Evolutionary conservation across 2,797 vertebrate species (phyloP), one percentile per base, ranked within the genome.

Genomic region (Manis crassicaudata): DNA sequence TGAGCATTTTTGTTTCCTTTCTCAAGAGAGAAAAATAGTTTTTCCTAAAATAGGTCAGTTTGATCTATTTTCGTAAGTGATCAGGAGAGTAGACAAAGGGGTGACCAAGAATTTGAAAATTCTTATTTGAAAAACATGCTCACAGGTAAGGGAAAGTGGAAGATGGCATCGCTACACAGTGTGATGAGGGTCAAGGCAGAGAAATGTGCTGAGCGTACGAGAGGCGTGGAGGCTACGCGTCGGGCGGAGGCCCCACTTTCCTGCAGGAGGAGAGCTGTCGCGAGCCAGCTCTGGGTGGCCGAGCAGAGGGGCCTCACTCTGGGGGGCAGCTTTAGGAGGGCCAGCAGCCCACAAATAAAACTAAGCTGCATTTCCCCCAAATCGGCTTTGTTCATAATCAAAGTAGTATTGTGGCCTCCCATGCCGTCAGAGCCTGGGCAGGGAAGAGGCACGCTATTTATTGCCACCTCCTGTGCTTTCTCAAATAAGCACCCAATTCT

Each of bases 1-100:
- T 52, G 94, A 96, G 35, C 21, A 84, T 20, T 40, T 85, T 77
- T 56, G 40, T 77, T 89, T 93, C 20, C 35, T 62, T 89, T 85
- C 68, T 32, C 35, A 79, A 37, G 80, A 84, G 50, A 77, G 43
- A 88, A 77, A 77, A 63, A 35, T 23, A 82, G 52, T 20, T 77
- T 88, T 81, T 76, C n/a, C 70, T 88, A 82, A 80, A 60, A 75
- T 65, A 0, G 25, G 5, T 68, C 29, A 50, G 4, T 73, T 88
- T 75, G 17, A 37, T 79, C 46, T 84, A 70, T 65, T 92, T 94
- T 89, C 83, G 52, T 50, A 92, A 85, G 18, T 81, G n/a, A 70
- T 67, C 67, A 68, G 70, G 29, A 63, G 62, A 43, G 54, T 29
- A 72, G 60, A 81, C 20, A 65, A 92, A 95, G 35, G 23, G 21